Evolutionary conservation across 2,113 vertebrate species (phyloP), one percentile per base, ranked within the genome.

Genomic region (Anthoscopus minutus): DNA sequence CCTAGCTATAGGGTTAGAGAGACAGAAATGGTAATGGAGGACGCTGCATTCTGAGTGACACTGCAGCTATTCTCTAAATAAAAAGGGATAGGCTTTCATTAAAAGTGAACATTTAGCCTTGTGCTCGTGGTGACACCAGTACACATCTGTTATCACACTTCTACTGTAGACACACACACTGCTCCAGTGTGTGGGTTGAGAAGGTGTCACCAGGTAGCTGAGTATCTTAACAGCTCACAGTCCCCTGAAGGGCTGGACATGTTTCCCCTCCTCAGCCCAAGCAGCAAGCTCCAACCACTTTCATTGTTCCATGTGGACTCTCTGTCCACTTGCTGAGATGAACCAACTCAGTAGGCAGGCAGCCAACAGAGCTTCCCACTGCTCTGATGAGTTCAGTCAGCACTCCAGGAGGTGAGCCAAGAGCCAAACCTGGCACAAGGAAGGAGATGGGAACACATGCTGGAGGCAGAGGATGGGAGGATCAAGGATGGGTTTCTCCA

Each of bases 401-500:
- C 35, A 5, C 33, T 45, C 35, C 62, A 77, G 83, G 61, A 88
- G 78, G 25, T 33, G 69, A 87, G 65, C 62, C 53, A 74, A 84
- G 65, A 89, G 69, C 38, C 88, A 91, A 65, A 66, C 30, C 64
- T 70, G 65, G 81, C 70, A 74, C 0, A 0, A 38, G 25, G 73
- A 47, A 78, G 69, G 73, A 89, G 88, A 71, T 50, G 54, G 88
- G 45, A 93, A 62, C 47, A 48, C 38, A 33, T 50, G 51, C 81
- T 74, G 69, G 73, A 89, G 73, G 69, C 78, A 92, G 78, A 81
- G 66, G 47, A 38, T 85, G 66, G 60, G 78, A 96, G 33, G 35
- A 89, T 54, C 42, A 78, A 78, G 65, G 74, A 64, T 64, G 38
- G 21, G 35, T 74, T 85, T 85, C 65, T 93, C 51, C 56, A 74